Evolutionary conservation across 2,797 vertebrate species (phyloP).

Genomic region (Lepus townsendii): DNA sequence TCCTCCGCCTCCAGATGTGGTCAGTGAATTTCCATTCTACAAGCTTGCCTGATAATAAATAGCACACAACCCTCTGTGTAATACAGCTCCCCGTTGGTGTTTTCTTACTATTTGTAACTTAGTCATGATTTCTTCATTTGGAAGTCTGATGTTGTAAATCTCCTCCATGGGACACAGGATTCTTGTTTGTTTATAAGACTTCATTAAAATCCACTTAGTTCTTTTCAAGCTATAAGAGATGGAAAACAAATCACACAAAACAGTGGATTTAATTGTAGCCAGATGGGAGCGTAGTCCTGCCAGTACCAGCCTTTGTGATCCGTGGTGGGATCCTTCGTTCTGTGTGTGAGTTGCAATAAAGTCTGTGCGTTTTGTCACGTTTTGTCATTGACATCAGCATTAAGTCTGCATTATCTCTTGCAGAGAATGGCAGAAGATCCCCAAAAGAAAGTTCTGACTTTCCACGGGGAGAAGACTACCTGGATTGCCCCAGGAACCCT

Average conservation of each 20-base stretch:
- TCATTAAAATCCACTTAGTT: constrained; percentile 62
- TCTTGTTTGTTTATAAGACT: constrained; percentile 59
- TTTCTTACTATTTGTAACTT: background rate
- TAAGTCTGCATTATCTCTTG: constrained; percentile 46
- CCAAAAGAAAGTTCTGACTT: constrained; percentile 85
- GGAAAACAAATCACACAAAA: constrained; percentile 46
- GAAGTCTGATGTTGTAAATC: constrained; percentile 42
- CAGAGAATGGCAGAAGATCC: constrained; percentile 87
- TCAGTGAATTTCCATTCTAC: background rate
- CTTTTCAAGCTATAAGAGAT: constrained; percentile 48
- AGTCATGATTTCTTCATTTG: constrained; percentile 31
- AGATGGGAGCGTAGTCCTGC: background rate
- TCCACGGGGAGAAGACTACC: constrained; percentile 89
- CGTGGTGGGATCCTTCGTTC: background rate
- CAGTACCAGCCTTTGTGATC: background rate
- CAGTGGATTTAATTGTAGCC: constrained; percentile 44
- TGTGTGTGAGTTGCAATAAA: background rate
- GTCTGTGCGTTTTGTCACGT: background rate
- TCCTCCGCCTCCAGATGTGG: background rate
- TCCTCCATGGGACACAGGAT: constrained; percentile 2
- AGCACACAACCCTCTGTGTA: no score
- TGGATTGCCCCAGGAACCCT: constrained; percentile 91
- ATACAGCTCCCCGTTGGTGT: background rate
- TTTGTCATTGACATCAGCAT: background rate
- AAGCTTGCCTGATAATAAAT: background rate